Evolutionary conservation across 2,797 vertebrate species (phyloP).

Genomic region (Acanthis flammea): DNA sequence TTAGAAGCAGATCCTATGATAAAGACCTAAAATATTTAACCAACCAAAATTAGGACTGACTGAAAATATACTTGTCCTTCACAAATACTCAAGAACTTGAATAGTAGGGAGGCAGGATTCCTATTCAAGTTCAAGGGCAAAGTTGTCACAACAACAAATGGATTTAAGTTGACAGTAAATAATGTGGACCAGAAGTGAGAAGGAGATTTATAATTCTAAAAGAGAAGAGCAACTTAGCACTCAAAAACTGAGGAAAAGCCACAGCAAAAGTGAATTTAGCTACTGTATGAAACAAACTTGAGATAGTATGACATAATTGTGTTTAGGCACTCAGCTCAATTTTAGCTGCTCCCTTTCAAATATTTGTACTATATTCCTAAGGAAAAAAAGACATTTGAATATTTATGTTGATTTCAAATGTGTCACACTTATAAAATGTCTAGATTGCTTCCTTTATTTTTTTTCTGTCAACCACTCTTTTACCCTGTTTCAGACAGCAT

Average conservation of each 20-base stretch:
- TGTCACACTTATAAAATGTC: not conserved
- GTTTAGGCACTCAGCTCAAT: not conserved
- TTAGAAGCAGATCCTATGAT: not conserved
- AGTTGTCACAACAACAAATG: not conserved
- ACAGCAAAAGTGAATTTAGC: not conserved
- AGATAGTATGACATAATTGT: accelerated
- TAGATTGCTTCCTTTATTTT: not conserved
- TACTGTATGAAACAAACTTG: not conserved
- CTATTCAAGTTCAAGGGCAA: not conserved
- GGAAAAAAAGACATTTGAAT: not conserved
- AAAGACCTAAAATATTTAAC: not conserved
- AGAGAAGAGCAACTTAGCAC: not conserved
- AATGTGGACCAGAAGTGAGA: not conserved
- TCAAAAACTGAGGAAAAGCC: not conserved
- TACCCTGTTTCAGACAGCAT: not conserved
- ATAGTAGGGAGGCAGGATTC: not conserved
- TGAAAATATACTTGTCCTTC: not conserved
- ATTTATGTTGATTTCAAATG: not conserved
- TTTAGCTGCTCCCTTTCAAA: not conserved
- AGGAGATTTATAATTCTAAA: not conserved
- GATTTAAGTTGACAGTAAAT: not conserved
- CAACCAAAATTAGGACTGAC: not conserved
- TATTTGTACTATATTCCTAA: not conserved
- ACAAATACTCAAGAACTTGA: not conserved
- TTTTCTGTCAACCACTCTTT: not conserved